A percentile compares a stretch with the other conserved stretches of the same genome.
Evolutionary conservation across 1,140 invertebrate genomes (phyloP).

Genomic region (Trachymyrmex septentrionalis): DNA sequence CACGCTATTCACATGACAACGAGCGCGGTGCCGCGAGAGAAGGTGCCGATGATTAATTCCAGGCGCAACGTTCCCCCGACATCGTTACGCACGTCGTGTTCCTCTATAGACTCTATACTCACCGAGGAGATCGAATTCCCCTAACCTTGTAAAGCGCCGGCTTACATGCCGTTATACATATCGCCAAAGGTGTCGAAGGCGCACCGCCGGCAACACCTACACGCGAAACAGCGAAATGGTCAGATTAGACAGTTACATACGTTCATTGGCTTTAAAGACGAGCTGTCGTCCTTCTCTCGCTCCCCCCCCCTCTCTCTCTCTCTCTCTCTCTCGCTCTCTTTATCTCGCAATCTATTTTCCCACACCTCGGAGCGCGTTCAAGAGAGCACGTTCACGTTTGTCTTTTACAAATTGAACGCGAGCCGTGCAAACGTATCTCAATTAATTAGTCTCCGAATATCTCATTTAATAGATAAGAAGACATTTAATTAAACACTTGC

Average conservation of each 20-base stretch:
- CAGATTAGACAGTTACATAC: conserved; percentile 70
- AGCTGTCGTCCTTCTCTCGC: background rate
- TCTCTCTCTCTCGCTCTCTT: background rate
- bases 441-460: background rate
- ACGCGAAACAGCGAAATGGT: conserved; percentile 41
- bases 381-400: background rate
- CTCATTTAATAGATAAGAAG: conserved; percentile 12
- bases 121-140: conserved; percentile 71
- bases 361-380: background rate
- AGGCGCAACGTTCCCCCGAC: conserved; percentile 36
- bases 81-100: conserved; percentile 17
- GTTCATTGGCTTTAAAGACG: conserved; percentile 59
- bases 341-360: background rate
- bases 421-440: background rate
- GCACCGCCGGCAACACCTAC: conserved; percentile 51
- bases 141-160: conserved; percentile 72
- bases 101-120: conserved; percentile 1
- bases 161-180: conserved; percentile 74
- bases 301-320: too few relatives aligned
- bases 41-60: conserved; percentile 62
- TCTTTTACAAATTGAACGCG: background rate
- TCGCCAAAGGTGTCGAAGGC: conserved; percentile 74
- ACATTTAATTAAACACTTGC: background rate
- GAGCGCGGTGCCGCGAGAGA: conserved; percentile 37
- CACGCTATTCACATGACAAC: conserved; percentile 39